Base-by-base conservation (phyloP, 1,140 invertebrate genomes). In the Hestina assimilis region DNA sequence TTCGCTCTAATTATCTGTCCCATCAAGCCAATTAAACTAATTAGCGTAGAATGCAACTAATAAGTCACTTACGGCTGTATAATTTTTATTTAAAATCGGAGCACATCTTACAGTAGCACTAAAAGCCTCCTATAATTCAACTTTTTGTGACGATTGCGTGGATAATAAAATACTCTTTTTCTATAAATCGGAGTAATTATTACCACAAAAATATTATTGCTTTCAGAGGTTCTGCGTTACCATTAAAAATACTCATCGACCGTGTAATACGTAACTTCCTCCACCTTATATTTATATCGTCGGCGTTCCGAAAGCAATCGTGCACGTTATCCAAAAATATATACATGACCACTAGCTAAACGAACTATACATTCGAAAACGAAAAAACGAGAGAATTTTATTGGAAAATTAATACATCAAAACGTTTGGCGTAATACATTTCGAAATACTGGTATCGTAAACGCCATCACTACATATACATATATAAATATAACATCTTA, bases 401-500 rank as follows among this genome's bases (percentile, higher is more conserved):
- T 47, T 79, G 78, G 82, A 76, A 86, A 88, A 86, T 83, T 65
- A 86, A 88, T 82, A 83, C 78, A 83, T 88, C 83, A 83, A 86
- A 87, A 84, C 80, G 78, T 86, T 86, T 88, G 85, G 85, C 83
- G 85, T 57, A 81, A 86, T 80, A 86, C 84, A 72, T 77, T 58
- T 76, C 75, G 80, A 85, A 88, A 86, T 86, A 88, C 80, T 88
- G 83, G 67, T 81, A 69, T 68, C 61, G 81, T 83, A 85, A 69
- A 64, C 85, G 83, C 82, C 85, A 74, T 72, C 66, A 82, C 83
- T 85, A 88, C 80, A 83, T 87, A 86, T 84, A 87, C 74, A 87
- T 85, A 86, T 87, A 88, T 86, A 88, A 88, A 88, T 88, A 88
- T 86, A 88, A 84, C 80, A 83, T 88, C 85, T 88, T 88, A 88